These are phyloP conservation scores for Lasioglossum lativentre DNA, from an alignment of 2,888 invertebrate species.

Conservation along the genomic window DNA sequence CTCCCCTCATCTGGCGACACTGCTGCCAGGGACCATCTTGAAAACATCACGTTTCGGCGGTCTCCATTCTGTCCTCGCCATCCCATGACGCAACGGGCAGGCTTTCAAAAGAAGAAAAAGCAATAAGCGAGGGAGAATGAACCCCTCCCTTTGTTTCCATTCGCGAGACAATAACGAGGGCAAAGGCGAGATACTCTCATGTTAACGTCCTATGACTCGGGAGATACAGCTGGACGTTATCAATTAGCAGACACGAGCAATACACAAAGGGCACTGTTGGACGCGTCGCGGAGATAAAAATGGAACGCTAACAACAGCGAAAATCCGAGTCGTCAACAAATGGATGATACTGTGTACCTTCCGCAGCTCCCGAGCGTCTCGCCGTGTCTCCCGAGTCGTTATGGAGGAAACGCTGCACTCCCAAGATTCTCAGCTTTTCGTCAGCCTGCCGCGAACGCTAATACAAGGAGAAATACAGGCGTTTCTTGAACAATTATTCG, in stretches of 20 bases:
- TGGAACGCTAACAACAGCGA: not conserved
- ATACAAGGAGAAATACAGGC: constrained; percentile 56
- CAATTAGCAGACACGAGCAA: not conserved
- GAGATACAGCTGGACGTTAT: not conserved
- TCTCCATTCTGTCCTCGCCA: not conserved
- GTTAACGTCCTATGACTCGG: not conserved
- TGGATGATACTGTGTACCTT: not conserved
- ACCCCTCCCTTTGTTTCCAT: not conserved
- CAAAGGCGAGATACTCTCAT: not conserved
- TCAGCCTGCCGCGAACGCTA: constrained; percentile 25
- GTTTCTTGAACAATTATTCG: constrained; percentile 56
- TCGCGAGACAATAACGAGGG: not conserved
- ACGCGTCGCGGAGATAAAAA: not conserved
- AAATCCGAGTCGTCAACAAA: not conserved
- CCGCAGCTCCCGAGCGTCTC: not conserved
- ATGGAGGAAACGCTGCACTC: constrained; percentile 1
- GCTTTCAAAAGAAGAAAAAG: not conserved
- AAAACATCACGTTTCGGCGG: not conserved
- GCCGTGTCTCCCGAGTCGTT: not conserved
- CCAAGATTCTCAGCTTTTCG: not conserved
- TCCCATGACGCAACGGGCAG: not conserved
- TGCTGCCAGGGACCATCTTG: no score
- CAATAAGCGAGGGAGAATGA: not conserved
- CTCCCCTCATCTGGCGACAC: no score
- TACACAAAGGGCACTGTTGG: not conserved